Base-by-base conservation (phyloP, 2,888 invertebrate species). In the Apotomis capreana region DNA sequence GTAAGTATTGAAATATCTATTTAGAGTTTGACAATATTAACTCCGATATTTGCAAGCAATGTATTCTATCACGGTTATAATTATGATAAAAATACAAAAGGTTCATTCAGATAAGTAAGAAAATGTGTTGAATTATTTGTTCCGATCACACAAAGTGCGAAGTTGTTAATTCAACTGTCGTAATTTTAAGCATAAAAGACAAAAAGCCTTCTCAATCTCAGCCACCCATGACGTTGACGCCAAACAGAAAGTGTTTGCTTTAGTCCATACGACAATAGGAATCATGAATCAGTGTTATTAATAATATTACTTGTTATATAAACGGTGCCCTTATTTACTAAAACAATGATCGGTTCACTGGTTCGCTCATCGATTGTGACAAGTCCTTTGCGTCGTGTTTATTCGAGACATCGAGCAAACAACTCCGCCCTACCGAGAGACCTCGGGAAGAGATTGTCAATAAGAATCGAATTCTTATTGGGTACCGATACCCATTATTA, bases 341-440 rank as follows among this genome's bases (percentile, higher is more conserved):
- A 65, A 71, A 61, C 57, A 71, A 51, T 57, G 57, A 52, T 36
- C 55, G 61, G 40, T 67, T 15, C 62, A 58, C 54, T 62, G 69
- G 15, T 10, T 40, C 44, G 67, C 57, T 71, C 68, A 72, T 68
- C 68, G 72, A 8, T 51, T 55, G 68, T 63, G 68, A 63, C 68
- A 62, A 13, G 54, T 59, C 54, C 51, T 63, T 72, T 68, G 63
- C 37, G 51, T 58, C 59, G 67, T 40, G 60, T 51, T 55, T 40
- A 57, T 62, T 62, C 12, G 62, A 62, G 40, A 68, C 40, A 55
- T 67, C 52, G 71, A 37, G 74, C 74, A 75, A 79, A 79, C 78
- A 80, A 84, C 79, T 82, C 61, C 79, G 80, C 75, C 80, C 83
- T 85, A 84, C 71, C 79, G 76, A 82, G 83, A 81, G 74, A 74